Percentiles rank a stretch among this genome's conserved stretches.
Evolutionary conservation across 2,113 vertebrate genomes (phyloP).

Genomic region (Anseranas semipalmata): DNA sequence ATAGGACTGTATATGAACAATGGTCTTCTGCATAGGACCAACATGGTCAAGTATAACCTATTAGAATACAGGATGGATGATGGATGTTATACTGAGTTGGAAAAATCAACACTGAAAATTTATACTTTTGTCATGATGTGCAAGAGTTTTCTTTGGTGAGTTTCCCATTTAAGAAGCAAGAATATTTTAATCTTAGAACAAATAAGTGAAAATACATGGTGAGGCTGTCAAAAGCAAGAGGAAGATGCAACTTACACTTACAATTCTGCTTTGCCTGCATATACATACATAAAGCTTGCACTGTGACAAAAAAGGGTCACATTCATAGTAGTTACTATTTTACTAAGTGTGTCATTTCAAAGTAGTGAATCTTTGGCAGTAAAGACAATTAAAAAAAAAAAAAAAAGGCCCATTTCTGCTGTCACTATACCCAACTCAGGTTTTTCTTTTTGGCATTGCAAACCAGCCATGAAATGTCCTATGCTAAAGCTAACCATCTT

Average conservation of each 20-base stretch:
- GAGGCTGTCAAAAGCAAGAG: neutral
- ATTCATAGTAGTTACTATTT: neutral
- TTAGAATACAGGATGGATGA: neutral
- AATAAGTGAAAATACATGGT: neutral
- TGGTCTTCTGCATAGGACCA: conserved; percentile 83
- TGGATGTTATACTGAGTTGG: neutral
- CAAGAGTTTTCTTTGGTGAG: neutral
- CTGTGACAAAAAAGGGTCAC: neutral
- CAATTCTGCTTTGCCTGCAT: neutral
- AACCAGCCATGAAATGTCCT: neutral
- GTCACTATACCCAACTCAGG: neutral
- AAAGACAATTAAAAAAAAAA: neutral
- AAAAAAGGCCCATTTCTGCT: neutral
- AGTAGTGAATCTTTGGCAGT: neutral
- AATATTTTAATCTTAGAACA: neutral
- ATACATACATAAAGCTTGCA: neutral
- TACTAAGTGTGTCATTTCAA: neutral
- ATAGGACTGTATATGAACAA: conserved; percentile 83
- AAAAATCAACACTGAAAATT: neutral
- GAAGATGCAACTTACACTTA: neutral
- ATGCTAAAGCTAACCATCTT: neutral
- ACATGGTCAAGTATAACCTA: conserved; percentile 84
- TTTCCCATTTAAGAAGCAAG: neutral
- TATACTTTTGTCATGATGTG: neutral
- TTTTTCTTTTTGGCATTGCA: neutral